These are phyloP conservation scores for Odontamblyopus lacepedii DNA, from an alignment of 2,797 vertebrate species.

Conservation along the genomic window DNA sequence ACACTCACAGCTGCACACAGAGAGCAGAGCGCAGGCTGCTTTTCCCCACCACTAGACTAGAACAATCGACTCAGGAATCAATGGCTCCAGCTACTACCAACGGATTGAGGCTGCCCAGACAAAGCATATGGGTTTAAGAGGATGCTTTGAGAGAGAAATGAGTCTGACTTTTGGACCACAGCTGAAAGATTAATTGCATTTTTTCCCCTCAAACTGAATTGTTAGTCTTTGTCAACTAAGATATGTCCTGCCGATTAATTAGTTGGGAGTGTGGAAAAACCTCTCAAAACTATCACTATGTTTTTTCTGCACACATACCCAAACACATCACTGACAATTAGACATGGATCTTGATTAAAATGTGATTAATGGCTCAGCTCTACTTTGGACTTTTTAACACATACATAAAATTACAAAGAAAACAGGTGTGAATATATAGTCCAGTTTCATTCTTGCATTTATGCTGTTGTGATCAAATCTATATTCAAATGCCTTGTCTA, in stretches of 20 bases:
- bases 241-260: too few species aligned
- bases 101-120: constrained; percentile 55
- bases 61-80: constrained; percentile 76
- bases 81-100: constrained; percentile 71
- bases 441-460: not conserved
- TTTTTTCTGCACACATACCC: too few species aligned
- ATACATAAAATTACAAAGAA: constrained; percentile 34
- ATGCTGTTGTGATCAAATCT: not conserved
- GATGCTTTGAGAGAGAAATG: constrained; percentile 68
- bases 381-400: too few species aligned
- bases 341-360: too few species aligned
- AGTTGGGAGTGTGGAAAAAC: too few species aligned
- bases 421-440: constrained; percentile 20
- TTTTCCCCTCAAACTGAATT: too few species aligned
- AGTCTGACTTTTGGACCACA: constrained; percentile 32
- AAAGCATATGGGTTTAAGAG: constrained; percentile 54
- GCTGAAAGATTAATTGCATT: too few species aligned
- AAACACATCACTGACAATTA: too few species aligned
- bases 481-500: not conserved
- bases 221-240: too few species aligned
- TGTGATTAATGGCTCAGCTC: too few species aligned
- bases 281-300: too few species aligned
- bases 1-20: constrained; percentile 57
- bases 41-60: constrained; percentile 71
- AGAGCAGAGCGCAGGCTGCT: constrained; percentile 46